Conservation (phyloP, 2,797 vertebrate species). For the Trichosurus vulpecula region DNA sequence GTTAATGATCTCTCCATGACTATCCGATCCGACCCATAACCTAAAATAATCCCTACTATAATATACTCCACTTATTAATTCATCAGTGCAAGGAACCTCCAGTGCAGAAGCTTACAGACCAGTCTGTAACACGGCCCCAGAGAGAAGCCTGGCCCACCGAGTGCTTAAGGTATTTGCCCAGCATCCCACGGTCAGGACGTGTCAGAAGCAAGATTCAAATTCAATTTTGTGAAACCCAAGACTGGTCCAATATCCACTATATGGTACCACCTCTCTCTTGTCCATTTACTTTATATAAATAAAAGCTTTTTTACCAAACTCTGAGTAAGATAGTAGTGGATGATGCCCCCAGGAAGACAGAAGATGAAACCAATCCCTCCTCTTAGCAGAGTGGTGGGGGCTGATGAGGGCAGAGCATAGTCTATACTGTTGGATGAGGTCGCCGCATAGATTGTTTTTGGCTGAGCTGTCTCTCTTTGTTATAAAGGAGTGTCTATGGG, state of each 20-base stretch:
- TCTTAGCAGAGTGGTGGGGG: background rate
- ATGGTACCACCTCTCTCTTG: background rate
- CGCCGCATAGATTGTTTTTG: background rate
- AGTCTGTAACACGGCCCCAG: background rate
- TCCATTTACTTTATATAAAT: background rate
- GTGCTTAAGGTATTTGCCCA: background rate
- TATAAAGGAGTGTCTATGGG: background rate
- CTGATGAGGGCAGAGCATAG: background rate
- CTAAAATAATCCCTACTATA: background rate
- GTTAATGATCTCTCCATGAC: background rate
- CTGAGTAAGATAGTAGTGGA: background rate
- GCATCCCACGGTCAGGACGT: rapidly evolving
- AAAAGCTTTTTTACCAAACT: background rate
- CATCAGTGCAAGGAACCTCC: background rate
- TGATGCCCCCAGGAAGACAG: background rate
- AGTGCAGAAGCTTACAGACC: background rate
- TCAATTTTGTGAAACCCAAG: background rate
- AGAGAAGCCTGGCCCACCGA: background rate
- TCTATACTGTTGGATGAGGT: background rate
- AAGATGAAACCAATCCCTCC: background rate
- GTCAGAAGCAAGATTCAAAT: background rate
- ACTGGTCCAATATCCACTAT: background rate
- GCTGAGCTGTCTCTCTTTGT: background rate
- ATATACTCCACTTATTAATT: background rate
- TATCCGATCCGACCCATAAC: background rate